These are phyloP conservation scores for Laticauda laticaudata DNA, from an alignment of 2,113 vertebrate genomes.

Conservation along the genomic window DNA sequence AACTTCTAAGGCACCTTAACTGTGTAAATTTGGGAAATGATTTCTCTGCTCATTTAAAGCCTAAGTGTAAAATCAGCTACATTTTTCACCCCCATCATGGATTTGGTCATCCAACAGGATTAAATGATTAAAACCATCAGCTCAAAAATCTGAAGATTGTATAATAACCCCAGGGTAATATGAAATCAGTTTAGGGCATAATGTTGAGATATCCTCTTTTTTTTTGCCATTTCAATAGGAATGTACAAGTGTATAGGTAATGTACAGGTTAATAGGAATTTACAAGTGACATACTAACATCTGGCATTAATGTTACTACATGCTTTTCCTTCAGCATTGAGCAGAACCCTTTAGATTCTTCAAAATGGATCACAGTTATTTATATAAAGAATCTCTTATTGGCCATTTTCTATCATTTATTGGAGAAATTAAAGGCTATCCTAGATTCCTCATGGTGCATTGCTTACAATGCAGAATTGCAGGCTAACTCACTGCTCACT, in stretches of 20 bases:
- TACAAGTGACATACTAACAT: neutral
- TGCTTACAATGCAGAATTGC: too few species aligned
- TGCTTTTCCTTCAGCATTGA: neutral
- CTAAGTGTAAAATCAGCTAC: neutral
- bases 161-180: neutral
- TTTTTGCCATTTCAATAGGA: slow-evolving; percentile 29
- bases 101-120: slow-evolving; percentile 29
- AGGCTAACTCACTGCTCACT: too few species aligned
- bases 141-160: neutral
- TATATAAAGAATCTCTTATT: neutral
- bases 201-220: slow-evolving; percentile 7
- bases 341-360: neutral
- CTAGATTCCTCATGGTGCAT: too few species aligned
- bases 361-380: neutral
- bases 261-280: neutral
- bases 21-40: neutral
- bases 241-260: neutral
- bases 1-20: neutral
- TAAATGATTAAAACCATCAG: neutral
- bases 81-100: neutral
- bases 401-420: neutral
- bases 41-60: neutral
- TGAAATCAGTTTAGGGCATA: neutral
- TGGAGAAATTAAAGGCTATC: neutral
- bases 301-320: neutral